Evolutionary conservation across 2,888 invertebrate genomes (phyloP).

Genomic region (Andrena minutula): DNA sequence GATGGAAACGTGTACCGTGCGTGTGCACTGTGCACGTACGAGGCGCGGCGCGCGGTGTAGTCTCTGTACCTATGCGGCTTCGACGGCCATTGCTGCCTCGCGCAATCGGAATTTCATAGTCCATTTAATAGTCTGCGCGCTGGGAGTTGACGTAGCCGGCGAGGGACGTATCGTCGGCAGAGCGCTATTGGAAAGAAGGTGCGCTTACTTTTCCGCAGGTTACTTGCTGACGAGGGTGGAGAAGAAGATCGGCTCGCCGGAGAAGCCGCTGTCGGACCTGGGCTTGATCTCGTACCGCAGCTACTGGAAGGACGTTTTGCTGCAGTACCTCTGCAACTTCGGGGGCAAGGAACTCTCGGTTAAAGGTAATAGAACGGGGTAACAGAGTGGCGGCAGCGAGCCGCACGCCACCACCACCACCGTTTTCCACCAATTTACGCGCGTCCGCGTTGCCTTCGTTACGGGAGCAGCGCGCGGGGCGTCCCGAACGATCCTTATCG

Average conservation of each 20-base stretch:
- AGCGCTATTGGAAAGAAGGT: background rate
- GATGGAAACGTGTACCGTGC: slow-evolving; percentile 26
- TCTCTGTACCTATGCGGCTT: slow-evolving; percentile 52
- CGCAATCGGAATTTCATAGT: slow-evolving; percentile 64
- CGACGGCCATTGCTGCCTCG: slow-evolving; percentile 51
- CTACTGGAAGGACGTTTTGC: slow-evolving; percentile 99
- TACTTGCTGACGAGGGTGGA: slow-evolving; percentile 98
- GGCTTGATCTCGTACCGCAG: slow-evolving; percentile 98
- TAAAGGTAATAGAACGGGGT: slow-evolving; percentile 88
- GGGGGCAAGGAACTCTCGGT: slow-evolving; percentile 96
- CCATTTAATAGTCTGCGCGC: slow-evolving; percentile 38
- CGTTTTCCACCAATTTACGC: too few relatives aligned
- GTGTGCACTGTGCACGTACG: slow-evolving; percentile 20
- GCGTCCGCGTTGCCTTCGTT: too few relatives aligned
- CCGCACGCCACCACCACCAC: too few relatives aligned
- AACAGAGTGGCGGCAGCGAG: background rate
- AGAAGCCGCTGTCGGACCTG: slow-evolving; percentile 98
- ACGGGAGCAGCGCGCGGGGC: too few relatives aligned
- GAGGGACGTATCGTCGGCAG: slow-evolving; percentile 5
- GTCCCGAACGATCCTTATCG: background rate
- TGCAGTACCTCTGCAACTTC: slow-evolving; percentile 95
- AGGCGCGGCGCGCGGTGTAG: slow-evolving; percentile 1
- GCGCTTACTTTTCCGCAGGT: slow-evolving; percentile 87
- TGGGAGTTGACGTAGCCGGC: slow-evolving; percentile 29
- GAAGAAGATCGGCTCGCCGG: slow-evolving; percentile 99